Conservation (phyloP, 2,113 vertebrate genomes). For the Pelecanoides urinatrix region DNA sequence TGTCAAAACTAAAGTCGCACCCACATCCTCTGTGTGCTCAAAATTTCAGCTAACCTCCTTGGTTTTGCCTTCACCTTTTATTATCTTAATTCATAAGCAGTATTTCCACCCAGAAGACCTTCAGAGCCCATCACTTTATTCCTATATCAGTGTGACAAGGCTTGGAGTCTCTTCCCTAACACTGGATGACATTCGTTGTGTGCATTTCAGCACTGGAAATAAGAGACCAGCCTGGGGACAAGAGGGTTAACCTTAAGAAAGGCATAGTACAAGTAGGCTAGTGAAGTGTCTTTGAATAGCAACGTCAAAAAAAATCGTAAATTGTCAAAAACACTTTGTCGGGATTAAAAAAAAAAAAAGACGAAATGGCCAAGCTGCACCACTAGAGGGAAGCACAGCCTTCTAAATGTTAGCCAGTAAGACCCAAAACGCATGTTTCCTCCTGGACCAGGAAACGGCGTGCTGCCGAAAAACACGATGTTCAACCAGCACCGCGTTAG, state of each 20-base stretch:
- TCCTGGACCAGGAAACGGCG: background rate
- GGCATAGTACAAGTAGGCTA: background rate
- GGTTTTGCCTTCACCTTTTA: background rate
- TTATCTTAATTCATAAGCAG: background rate
- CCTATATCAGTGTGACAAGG: background rate
- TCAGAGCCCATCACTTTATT: background rate
- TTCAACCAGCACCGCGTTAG: rapidly evolving
- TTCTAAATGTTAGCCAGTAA: background rate
- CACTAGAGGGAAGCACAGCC: conserved; percentile 71
- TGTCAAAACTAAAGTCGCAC: background rate
- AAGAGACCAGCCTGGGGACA: background rate
- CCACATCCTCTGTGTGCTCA: background rate
- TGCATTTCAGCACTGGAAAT: background rate
- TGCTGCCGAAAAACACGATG: rapidly evolving
- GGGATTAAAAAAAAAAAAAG: background rate
- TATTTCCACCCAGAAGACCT: background rate
- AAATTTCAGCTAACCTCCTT: background rate
- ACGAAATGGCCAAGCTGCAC: background rate
- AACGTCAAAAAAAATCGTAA: rapidly evolving
- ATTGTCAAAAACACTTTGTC: background rate
- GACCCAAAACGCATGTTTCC: rapidly evolving
- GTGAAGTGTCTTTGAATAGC: background rate
- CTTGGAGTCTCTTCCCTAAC: background rate
- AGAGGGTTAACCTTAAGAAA: background rate
- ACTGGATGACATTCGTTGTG: rapidly evolving